Evolutionary conservation across 2,888 invertebrate species (phyloP).

Genomic region (Hirtodrosophila confusa): DNA sequence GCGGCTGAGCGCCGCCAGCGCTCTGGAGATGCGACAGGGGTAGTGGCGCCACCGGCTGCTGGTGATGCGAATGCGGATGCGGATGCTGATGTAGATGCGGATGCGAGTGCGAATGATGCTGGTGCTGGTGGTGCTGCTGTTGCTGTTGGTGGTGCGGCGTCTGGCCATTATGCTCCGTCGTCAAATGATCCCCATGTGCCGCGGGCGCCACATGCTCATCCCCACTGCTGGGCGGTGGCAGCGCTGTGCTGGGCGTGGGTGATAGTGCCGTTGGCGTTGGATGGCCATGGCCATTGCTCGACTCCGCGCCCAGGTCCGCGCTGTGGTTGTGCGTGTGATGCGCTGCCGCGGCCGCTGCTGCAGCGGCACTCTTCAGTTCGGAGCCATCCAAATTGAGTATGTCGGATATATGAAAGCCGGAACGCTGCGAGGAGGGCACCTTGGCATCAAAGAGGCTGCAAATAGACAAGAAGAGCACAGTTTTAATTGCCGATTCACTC

Average conservation of each 20-base stretch:
- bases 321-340: slow-evolving; percentile 51
- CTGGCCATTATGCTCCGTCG: slow-evolving; percentile 52
- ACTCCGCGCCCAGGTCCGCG: slow-evolving; percentile 47
- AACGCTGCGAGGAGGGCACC: slow-evolving; percentile 87
- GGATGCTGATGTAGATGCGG: slow-evolving; percentile 40
- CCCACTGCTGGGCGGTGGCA: slow-evolving; percentile 43
- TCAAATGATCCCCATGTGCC: slow-evolving; percentile 49
- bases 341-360: slow-evolving; percentile 66
- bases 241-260: slow-evolving; percentile 58
- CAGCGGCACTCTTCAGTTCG: slow-evolving; percentile 81
- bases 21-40: slow-evolving; percentile 42
- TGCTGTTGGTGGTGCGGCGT: slow-evolving; percentile 28
- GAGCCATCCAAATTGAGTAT: slow-evolving; percentile 94
- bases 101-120: slow-evolving; percentile 45
- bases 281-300: slow-evolving; percentile 51
- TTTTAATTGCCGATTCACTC: slow-evolving; percentile 26
- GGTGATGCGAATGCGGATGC: slow-evolving; percentile 37
- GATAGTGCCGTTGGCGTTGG: slow-evolving; percentile 57
- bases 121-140: slow-evolving; percentile 27
- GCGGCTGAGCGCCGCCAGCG: slow-evolving; percentile 32
- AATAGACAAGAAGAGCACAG: slow-evolving; percentile 62
- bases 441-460: slow-evolving; percentile 90
- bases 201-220: slow-evolving; percentile 41
- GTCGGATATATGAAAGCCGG: slow-evolving; percentile 96
- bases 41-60: slow-evolving; percentile 47